Percentiles rank a stretch among this genome's conserved stretches.
Evolutionary conservation across 2,797 vertebrate genomes (phyloP).

Genomic region (Gila robusta): DNA sequence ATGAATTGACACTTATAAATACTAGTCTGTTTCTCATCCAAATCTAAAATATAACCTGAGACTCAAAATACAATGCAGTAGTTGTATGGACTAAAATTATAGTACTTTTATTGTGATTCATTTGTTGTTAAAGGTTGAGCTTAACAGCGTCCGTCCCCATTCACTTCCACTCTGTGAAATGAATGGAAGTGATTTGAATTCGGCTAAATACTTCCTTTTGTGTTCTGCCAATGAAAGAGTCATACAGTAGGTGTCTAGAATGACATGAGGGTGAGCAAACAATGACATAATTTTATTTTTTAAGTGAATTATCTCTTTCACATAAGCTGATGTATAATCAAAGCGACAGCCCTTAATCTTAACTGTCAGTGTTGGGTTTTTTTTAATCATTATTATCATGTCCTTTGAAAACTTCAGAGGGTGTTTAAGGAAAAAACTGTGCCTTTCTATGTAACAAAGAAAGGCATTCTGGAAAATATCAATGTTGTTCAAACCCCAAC

Average conservation of each 20-base stretch:
- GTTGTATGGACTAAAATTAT: neutral
- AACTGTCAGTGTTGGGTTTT: neutral
- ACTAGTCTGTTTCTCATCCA: neutral
- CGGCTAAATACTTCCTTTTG: neutral
- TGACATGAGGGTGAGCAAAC: neutral
- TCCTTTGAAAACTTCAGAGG: neutral
- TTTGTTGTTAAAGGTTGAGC: neutral
- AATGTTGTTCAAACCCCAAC: neutral
- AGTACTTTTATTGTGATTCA: neutral
- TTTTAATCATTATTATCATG: neutral
- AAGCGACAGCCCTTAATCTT: neutral
- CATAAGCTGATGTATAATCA: neutral
- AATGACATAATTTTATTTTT: neutral
- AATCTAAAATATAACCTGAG: neutral
- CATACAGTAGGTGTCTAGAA: neutral
- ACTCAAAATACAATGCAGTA: neutral
- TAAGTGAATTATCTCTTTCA: neutral
- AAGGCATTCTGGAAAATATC: neutral
- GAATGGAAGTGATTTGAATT: constrained; percentile 2
- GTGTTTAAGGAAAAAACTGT: neutral
- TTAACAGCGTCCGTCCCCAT: neutral
- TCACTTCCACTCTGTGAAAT: neutral
- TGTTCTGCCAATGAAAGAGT: neutral
- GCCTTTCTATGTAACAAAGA: neutral
- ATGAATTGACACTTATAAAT: neutral